Base-by-base conservation (phyloP, 1,140 invertebrate genomes). In the Bombus vancouverensis region DNA sequence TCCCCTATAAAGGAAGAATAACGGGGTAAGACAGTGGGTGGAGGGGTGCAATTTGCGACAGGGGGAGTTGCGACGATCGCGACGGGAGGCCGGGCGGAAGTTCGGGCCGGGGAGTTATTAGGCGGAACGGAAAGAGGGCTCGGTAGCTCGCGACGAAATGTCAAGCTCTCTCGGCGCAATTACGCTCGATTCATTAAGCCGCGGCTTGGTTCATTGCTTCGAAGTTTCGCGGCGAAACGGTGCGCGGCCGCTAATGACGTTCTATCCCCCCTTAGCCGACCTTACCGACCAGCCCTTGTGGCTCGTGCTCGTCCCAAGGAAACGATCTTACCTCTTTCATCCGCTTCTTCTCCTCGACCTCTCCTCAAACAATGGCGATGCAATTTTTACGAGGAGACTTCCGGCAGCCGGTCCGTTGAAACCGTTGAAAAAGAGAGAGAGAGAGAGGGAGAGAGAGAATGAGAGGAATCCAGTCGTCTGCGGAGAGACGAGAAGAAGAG, bases 161-260 rank as follows among this genome's bases (percentile, higher is more conserved):
- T 85, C 84, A 85, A 85, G 78, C 84, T 85, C 84, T 74, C 78
- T 80, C 80, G 80, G 84, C 73, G 78, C 84, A 85, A 85, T 85
- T 85, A 85, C 84, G 84, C 78, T 66, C 77, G 84, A 85, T 85
- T 85, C 84, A 85, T 85, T 85, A 85, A 81, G 78, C 78, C 71
- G 44, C 57, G 76, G 76, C 18, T 22, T 72, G 84, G 84, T 85
- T 85, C 84, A 85, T 85, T 85, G 84, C 84, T 85, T 81, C 77
- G 42, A 85, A 85, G 84, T 85, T 85, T 85, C 76, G 75, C 76
- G n/a, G 65, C 66, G 74, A 78, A 85, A 85, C 77, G 68, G 70
- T 66, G 53, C 83, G 74, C 68, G 59, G 59, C 71, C 78, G 84
- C 79, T 85, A 85, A 85, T 85, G 84, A 85, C 84, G 83, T 79